Conservation (phyloP, 2,888 invertebrate species). For the Oxystoma pomonae region DNA sequence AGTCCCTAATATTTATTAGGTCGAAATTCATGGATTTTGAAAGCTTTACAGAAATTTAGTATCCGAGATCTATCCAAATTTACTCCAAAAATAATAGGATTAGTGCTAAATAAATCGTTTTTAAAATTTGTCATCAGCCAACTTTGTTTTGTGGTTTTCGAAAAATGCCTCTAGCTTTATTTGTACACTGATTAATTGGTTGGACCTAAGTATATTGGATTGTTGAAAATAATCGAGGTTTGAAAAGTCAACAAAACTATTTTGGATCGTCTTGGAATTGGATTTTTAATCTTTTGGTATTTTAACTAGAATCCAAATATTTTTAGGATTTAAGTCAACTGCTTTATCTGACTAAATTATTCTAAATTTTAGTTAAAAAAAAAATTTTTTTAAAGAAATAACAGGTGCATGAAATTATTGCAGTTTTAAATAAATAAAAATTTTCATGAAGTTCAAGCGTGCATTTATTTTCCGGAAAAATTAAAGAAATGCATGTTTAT, state of each 20-base stretch:
- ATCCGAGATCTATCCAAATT: background rate
- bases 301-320: background rate
- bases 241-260: background rate
- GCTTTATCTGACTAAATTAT: background rate
- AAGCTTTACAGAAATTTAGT: background rate
- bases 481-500: background rate
- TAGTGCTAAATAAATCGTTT: background rate
- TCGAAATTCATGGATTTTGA: background rate
- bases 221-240: background rate
- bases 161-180: background rate
- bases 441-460: too few species aligned
- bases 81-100: background rate
- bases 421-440: too few species aligned
- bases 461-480: too few species aligned
- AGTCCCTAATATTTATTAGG: background rate
- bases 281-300: background rate
- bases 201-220: background rate
- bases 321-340: background rate
- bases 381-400: too few species aligned
- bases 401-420: too few species aligned
- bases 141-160: background rate
- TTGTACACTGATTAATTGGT: background rate
- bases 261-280: background rate
- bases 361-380: too few species aligned
- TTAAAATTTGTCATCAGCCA: background rate